Conservation (phyloP, 2,113 vertebrate genomes). For the Heptranchias perlo region DNA sequence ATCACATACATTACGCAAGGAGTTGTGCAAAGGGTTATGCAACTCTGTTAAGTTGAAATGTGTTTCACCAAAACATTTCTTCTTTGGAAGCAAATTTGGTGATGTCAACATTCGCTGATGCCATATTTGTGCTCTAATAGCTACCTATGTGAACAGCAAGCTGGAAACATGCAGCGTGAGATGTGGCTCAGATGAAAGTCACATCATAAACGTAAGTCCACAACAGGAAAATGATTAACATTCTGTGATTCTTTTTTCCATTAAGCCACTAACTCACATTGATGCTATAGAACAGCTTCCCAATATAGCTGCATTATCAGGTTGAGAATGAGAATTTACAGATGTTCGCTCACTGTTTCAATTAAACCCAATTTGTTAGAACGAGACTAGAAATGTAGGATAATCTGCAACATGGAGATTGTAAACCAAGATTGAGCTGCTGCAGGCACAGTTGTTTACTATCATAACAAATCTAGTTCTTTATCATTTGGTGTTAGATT, state of each 20-base stretch:
- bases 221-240: background rate
- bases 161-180: background rate
- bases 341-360: background rate
- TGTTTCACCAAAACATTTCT: background rate
- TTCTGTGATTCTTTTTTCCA: background rate
- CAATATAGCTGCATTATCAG: background rate
- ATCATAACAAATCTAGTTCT: background rate
- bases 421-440: background rate
- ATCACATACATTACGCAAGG: background rate
- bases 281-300: background rate
- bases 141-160: background rate
- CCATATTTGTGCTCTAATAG: background rate
- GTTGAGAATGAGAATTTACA: background rate
- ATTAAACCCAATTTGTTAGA: background rate
- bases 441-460: background rate
- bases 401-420: background rate
- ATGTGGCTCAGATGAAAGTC: background rate
- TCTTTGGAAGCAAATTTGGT: background rate
- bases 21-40: background rate
- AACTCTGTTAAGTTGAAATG: background rate
- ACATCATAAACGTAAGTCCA: background rate
- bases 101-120: background rate
- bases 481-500: background rate
- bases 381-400: background rate
- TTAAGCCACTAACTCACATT: background rate